Evolutionary conservation across 1,140 invertebrate genomes (phyloP), one percentile per base, ranked within the genome.

Genomic region (Papilio helenus): DNA sequence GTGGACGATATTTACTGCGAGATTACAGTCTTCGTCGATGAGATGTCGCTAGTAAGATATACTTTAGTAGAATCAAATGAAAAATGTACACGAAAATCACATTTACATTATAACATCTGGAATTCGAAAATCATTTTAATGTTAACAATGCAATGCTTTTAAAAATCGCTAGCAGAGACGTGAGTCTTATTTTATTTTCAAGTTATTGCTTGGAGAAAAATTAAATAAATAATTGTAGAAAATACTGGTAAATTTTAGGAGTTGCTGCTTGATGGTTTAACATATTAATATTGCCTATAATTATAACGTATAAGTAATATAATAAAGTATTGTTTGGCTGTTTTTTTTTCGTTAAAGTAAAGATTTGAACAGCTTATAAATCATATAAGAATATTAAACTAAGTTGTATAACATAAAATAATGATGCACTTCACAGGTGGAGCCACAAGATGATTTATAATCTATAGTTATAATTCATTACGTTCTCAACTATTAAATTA

Each of bases 401-500:
- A 55, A 20, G 51, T 10, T 18, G 51, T n/a, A 49, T 58, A 61
- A 29, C 23, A 26, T 61, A 61, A 14, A 9, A 9, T 61, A 14
- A 23, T 10, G 26, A 23, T 1, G 58, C 12, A 61, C 23, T 26
- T 23, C 23, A 61, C 58, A 61, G 58, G 58, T 61, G 58, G 20
- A 61, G 51, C 58, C 23, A 61, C 58, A 61, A 26, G 20, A 10
- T 61, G 58, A 26, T 23, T 61, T 61, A 61, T 39, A 39, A 39
- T 8, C 34, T 39, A 39, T 39, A 39, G 34, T 58, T 58, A 58
- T 20, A 58, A 58, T 26, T 61, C 20, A 61, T 61, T 12, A 61
- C 26, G 23, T 26, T 61, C 58, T 26, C 58, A 61, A 61, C 58
- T 61, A 61, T 26, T 61, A 61, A 61, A 61, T 16, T 61, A 61